These are phyloP conservation scores for Cervus canadensis DNA, from an alignment of 2,113 vertebrate genomes.

Conservation along the genomic window DNA sequence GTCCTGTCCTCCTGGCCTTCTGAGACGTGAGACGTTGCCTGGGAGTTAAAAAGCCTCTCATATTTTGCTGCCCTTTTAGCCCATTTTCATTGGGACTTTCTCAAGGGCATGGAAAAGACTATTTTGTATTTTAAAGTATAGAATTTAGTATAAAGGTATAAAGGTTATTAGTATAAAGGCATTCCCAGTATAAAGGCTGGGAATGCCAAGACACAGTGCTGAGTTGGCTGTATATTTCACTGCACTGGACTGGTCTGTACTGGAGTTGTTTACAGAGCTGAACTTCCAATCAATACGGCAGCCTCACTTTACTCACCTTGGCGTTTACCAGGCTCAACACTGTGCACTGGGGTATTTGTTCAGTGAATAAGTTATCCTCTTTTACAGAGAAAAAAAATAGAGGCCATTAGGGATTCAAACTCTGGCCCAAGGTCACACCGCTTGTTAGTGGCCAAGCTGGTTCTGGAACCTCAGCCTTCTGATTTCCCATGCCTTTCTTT, in stretches of 20 bases:
- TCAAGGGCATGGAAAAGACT: neutral
- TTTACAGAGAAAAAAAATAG: neutral
- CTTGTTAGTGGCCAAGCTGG: neutral
- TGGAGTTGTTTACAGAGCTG: neutral
- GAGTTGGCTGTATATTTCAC: neutral
- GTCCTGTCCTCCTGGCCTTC: slow-evolving; percentile 28
- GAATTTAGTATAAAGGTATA: neutral
- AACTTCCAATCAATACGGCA: fast-evolving
- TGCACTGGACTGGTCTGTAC: neutral
- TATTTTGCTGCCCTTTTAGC: neutral
- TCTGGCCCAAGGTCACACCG: neutral
- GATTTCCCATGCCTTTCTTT: neutral
- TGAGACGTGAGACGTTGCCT: slow-evolving; percentile 51
- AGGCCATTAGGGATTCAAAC: neutral
- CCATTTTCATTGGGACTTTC: neutral
- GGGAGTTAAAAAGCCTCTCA: slow-evolving; percentile 64
- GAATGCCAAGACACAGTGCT: neutral
- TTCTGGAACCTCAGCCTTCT: neutral
- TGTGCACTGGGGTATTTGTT: neutral
- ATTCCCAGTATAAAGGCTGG: neutral
- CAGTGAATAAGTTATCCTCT: neutral
- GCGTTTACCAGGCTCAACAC: neutral
- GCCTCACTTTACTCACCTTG: neutral
- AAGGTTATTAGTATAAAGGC: no score
- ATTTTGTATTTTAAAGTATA: neutral